A percentile compares a stretch with the other conserved stretches of the same genome.
Evolutionary conservation across 1,140 invertebrate species (phyloP).

Genomic region (Carcinoscorpius rotundicauda): DNA sequence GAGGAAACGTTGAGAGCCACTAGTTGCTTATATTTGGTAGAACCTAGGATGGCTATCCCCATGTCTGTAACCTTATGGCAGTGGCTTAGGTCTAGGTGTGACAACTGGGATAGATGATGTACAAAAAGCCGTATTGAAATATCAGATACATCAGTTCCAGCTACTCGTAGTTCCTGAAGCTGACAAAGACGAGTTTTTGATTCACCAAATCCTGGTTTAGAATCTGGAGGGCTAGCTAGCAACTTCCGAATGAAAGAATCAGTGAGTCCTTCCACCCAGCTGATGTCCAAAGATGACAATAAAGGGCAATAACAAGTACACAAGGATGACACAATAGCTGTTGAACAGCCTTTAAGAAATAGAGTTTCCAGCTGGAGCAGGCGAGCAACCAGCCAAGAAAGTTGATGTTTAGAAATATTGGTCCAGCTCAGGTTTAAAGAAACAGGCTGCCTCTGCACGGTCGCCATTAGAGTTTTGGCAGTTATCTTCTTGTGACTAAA

Average conservation of each 20-base stretch:
- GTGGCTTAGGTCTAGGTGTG: conserved; percentile 62
- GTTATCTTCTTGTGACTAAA: conserved; percentile 49
- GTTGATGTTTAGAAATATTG: conserved; percentile 64
- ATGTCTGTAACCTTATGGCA: conserved; percentile 72
- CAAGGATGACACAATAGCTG: conserved; percentile 59
- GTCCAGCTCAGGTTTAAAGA: conserved; percentile 70
- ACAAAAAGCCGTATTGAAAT: conserved; percentile 63
- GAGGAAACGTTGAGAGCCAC: conserved; percentile 58
- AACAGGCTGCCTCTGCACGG: conserved; percentile 75
- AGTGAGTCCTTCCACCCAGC: conserved; percentile 59
- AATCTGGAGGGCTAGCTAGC: conserved; percentile 55
- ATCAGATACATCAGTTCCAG: conserved; percentile 78
- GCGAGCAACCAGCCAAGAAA: conserved; percentile 72
- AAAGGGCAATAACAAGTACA: conserved; percentile 71
- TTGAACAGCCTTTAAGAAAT: conserved; percentile 60
- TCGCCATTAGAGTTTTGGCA: conserved; percentile 57
- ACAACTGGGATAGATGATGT: conserved; percentile 57
- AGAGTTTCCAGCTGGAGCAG: conserved; percentile 67
- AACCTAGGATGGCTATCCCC: conserved; percentile 64
- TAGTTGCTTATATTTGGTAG: conserved; percentile 45
- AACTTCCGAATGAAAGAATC: conserved; percentile 68
- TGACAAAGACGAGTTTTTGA: conserved; percentile 64
- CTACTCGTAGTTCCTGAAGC: conserved; percentile 56
- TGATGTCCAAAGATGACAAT: conserved; percentile 54
- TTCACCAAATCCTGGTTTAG: conserved; percentile 63